Evolutionary conservation across 2,888 invertebrate species (phyloP), one percentile per base, ranked within the genome.

Genomic region (Orchesella flavescens): DNA sequence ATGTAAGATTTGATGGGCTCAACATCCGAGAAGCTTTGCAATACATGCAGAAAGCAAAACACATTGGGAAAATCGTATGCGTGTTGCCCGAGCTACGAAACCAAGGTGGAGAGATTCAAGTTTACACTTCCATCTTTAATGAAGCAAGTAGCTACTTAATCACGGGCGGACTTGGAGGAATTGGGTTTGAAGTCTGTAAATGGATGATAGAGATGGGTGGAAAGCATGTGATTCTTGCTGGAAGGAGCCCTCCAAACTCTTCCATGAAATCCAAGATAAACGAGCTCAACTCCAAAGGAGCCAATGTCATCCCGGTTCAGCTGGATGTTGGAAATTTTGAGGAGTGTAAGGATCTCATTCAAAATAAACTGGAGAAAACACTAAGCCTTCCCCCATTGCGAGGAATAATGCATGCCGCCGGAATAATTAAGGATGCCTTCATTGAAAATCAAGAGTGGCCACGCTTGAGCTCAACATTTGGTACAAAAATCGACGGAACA

Each of bases 341-440:
- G 7, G 1, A 12, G 34, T 3, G 55, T 5, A 4, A 55, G 55
- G n/a, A 55, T 5, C n/a, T 55, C 4, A n/a, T 55, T n/a, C n/a
- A n/a, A n/a, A n/a, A n/a, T n/a, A n/a, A n/a, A n/a, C n/a, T n/a
- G n/a, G n/a, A n/a, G n/a, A n/a, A n/a, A n/a, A n/a, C n/a, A n/a
- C n/a, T n/a, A n/a, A n/a, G n/a, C n/a, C n/a, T n/a, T n/a, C 79
- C 84, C 13, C 79, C 72, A 7, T 12, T 80, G 13, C 15, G 76
- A 13, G 84, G 80, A 23, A 53, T 84, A 0, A 80, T 80, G 63
- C 84, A 84, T 17, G 57, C 61, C 13, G 79, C 84, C 0, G 84
- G 79, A 0, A 46, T 53, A 0, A 12, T 80, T n/a, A n/a, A n/a
- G n/a, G n/a, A n/a, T n/a, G n/a, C n/a, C n/a, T n/a, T n/a, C n/a